Conservation (phyloP, 2,113 vertebrate species). For the Neogobius melanostomus region DNA sequence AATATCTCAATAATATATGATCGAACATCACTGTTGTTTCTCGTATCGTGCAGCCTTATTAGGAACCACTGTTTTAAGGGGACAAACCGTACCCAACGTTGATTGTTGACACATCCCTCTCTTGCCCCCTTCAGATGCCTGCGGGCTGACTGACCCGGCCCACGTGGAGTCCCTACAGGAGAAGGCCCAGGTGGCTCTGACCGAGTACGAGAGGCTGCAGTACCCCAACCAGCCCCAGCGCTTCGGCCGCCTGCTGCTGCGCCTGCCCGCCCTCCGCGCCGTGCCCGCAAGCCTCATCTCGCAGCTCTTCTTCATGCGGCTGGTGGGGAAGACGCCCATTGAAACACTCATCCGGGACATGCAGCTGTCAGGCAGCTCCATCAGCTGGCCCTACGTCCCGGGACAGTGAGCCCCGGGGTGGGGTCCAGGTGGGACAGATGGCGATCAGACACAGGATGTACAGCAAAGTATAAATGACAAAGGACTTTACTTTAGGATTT, state of each 20-base stretch:
- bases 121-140: slow-evolving; percentile 79
- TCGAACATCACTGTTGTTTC: too few relatives aligned
- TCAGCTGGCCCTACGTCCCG: slow-evolving; percentile 90
- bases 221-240: slow-evolving; percentile 92
- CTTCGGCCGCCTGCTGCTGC: slow-evolving; percentile 88
- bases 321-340: slow-evolving; percentile 96
- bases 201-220: slow-evolving; percentile 88
- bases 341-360: slow-evolving; percentile 97
- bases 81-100: too few relatives aligned
- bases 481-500: neutral
- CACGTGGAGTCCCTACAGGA: slow-evolving; percentile 94
- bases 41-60: too few relatives aligned
- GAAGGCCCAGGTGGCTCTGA: slow-evolving; percentile 93
- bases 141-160: slow-evolving; percentile 87
- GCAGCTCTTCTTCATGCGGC: slow-evolving; percentile 97
- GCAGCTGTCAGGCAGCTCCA: slow-evolving; percentile 95
- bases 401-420: slow-evolving; percentile 76
- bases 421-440: neutral
- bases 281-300: slow-evolving; percentile 94
- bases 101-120: slow-evolving; percentile 3
- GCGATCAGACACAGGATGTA: slow-evolving; percentile 29
- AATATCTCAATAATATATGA: too few relatives aligned
- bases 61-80: too few relatives aligned
- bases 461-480: slow-evolving; percentile 10
- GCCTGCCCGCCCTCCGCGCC: slow-evolving; percentile 88